phyloP scores from a whole-genome alignment of 2,113 vertebrate species.

The Equus quagga region DNA sequence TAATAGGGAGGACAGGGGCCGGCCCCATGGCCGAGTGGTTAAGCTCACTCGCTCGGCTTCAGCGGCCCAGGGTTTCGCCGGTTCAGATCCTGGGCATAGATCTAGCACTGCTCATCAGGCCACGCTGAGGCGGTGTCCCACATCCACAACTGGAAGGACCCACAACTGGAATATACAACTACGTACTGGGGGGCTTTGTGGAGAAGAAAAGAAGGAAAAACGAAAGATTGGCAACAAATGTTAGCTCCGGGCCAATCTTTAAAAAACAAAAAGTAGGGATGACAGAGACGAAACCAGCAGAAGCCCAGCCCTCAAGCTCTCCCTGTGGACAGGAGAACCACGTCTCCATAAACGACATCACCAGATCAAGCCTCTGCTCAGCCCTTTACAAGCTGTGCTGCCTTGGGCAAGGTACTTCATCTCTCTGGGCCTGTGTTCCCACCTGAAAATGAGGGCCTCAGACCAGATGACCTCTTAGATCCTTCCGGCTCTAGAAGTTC shows the following conservation, averaged over 20 bases:
- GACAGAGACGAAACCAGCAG: neutral
- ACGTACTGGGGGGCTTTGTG: too few species aligned
- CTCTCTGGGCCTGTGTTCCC: neutral
- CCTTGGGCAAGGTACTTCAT: neutral
- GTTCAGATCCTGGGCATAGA: too few species aligned
- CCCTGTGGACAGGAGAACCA: neutral
- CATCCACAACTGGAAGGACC: too few species aligned
- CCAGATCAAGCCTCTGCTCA: neutral
- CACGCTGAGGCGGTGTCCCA: too few species aligned
- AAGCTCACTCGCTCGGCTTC: too few species aligned
- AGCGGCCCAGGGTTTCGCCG: too few species aligned
- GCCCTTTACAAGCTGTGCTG: neutral
- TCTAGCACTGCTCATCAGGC: too few species aligned
- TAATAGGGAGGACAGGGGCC: neutral
- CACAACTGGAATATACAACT: too few species aligned
- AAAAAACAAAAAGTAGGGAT: neutral
- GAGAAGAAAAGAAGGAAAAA: too few species aligned
- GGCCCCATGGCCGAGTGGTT: too few species aligned
- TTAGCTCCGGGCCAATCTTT: too few species aligned
- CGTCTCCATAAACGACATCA: neutral
- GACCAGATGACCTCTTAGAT: neutral
- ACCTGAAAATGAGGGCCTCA: neutral
- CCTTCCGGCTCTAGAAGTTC: neutral
- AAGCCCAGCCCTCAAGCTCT: neutral
- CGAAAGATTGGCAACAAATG: too few species aligned